These are phyloP conservation scores for Camptogramma bilineatum DNA, from an alignment of 2,888 invertebrate species.

Conservation along the genomic window DNA sequence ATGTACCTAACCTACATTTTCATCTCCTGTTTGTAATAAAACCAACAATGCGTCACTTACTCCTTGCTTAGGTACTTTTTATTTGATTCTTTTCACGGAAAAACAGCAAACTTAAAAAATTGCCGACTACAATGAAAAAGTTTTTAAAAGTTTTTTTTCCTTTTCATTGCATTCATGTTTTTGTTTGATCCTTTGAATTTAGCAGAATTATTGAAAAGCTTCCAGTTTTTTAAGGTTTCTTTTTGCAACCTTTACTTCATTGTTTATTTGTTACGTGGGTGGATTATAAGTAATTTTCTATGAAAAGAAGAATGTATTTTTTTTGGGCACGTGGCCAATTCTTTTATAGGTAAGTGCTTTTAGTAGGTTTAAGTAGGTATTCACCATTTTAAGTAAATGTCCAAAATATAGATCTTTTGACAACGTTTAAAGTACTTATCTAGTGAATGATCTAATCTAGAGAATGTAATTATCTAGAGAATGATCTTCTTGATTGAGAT, in stretches of 20 bases:
- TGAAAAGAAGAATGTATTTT: not conserved
- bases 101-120: slow-evolving; percentile 2
- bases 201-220: not conserved
- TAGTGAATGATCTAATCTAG: too few relatives aligned
- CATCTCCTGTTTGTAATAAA: too few relatives aligned
- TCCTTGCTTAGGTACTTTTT: not conserved
- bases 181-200: slow-evolving; percentile 14
- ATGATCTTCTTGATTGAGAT: too few relatives aligned
- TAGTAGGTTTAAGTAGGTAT: too few relatives aligned
- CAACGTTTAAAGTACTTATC: too few relatives aligned
- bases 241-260: slow-evolving; percentile 5
- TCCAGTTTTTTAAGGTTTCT: slow-evolving; percentile 10
- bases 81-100: not conserved
- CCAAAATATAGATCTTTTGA: not conserved
- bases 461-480: too few relatives aligned
- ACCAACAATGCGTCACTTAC: too few relatives aligned
- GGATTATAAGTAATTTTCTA: slow-evolving; percentile 13
- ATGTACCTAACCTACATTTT: too few relatives aligned
- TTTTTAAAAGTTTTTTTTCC: not conserved
- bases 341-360: too few relatives aligned
- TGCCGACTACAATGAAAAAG: not conserved
- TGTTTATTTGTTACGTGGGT: slow-evolving; percentile 16
- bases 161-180: slow-evolving; percentile 1
- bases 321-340: slow-evolving; percentile 5
- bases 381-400: not conserved